A percentile compares a stretch with the other conserved stretches of the same genome.
These are phyloP conservation scores for Cynopterus brachyotis DNA, from an alignment of 2,113 vertebrate genomes.

Conservation along the genomic window DNA sequence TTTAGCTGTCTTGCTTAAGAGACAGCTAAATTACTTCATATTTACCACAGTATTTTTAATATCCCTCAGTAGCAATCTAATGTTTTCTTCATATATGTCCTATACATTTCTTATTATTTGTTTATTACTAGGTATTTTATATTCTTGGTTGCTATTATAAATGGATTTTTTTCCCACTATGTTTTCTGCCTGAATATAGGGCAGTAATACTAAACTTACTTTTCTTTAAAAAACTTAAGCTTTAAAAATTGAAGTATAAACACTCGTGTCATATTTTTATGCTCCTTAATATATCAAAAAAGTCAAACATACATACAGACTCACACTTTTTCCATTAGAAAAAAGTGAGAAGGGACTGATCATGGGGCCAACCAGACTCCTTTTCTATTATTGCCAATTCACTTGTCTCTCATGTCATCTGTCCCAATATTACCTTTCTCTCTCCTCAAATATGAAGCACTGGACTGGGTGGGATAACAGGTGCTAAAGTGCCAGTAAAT, in stretches of 20 bases:
- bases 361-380: not conserved
- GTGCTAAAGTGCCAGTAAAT: not conserved
- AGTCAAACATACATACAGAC: not conserved
- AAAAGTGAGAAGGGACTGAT: not conserved
- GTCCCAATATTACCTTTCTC: not conserved
- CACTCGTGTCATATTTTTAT: not conserved
- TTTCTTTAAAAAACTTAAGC: not conserved
- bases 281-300: not conserved
- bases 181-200: not conserved
- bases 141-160: conserved; percentile 1
- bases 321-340: not conserved
- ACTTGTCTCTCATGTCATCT: not conserved
- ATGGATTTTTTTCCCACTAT: conserved; percentile 11
- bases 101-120: not conserved
- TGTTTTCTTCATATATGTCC: not conserved
- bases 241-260: conserved; percentile 14
- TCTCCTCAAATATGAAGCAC: not conserved
- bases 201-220: not conserved
- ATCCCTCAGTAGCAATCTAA: not conserved
- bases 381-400: not conserved
- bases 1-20: not conserved
- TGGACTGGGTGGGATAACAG: not conserved
- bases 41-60: not conserved
- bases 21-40: not conserved
- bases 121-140: conserved; percentile 30